A percentile compares a stretch with the other conserved stretches of the same genome.
Evolutionary conservation across 2,113 vertebrate genomes (phyloP).

Genomic region (Sterrhoptilus dennistouni): DNA sequence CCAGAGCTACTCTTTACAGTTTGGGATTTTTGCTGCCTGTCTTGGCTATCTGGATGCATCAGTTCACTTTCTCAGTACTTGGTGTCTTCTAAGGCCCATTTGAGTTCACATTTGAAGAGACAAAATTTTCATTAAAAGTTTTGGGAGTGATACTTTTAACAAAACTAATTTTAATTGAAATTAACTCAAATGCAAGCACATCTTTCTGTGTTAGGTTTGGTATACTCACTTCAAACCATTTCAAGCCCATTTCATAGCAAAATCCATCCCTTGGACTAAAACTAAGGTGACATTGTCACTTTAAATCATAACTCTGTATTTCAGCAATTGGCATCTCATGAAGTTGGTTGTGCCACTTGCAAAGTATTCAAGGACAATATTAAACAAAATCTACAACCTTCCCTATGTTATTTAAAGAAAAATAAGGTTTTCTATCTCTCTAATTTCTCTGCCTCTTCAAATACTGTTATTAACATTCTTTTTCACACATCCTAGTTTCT

Average conservation of each 20-base stretch:
- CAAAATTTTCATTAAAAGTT: background rate
- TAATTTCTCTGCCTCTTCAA: constrained; percentile 35
- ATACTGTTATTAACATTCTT: constrained; percentile 19
- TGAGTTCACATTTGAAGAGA: background rate
- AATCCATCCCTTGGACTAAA: constrained; percentile 38
- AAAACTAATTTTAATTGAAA: background rate
- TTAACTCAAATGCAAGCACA: background rate
- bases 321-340: constrained; percentile 36
- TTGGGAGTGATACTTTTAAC: background rate
- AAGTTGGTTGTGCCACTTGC: constrained; percentile 16
- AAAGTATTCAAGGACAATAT: constrained; percentile 48
- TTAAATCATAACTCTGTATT: constrained; percentile 49
- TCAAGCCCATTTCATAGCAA: background rate
- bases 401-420: constrained; percentile 12
- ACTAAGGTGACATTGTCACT: constrained; percentile 47
- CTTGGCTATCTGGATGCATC: background rate
- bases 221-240: background rate
- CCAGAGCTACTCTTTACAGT: background rate
- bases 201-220: background rate
- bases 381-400: constrained; percentile 26
- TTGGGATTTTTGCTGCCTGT: background rate
- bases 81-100: background rate
- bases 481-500: background rate
- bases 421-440: background rate
- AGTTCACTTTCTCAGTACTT: background rate